Percentiles rank a stretch among this genome's conserved stretches.
These are phyloP conservation scores for Cynaeus angustus DNA, from an alignment of 2,888 invertebrate genomes.

Conservation along the genomic window DNA sequence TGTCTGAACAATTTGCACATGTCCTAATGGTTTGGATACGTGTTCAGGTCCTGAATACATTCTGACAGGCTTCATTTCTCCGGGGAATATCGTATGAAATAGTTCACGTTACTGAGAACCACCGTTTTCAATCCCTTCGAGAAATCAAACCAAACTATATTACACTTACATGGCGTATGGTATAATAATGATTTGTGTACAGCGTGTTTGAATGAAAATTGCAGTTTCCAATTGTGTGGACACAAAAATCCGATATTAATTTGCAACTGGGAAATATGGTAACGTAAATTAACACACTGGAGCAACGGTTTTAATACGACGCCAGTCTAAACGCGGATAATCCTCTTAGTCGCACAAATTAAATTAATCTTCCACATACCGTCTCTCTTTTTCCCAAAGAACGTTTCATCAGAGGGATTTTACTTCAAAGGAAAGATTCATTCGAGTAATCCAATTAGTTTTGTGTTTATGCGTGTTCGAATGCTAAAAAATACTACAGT, in stretches of 20 bases:
- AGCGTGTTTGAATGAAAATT: conserved; percentile 18
- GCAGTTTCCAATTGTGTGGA: conserved; percentile 8
- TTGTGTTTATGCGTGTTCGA: conserved; percentile 32
- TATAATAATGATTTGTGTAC: conserved; percentile 43
- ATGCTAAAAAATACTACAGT: conserved; percentile 23
- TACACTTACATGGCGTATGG: conserved; percentile 43
- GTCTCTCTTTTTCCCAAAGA: conserved; percentile 40
- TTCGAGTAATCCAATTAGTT: conserved; percentile 48
- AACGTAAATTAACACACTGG: conserved; percentile 26
- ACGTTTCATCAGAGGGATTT: conserved; percentile 40
- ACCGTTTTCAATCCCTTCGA: conserved; percentile 42
- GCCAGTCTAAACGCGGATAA: conserved; percentile 39
- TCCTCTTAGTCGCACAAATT: conserved; percentile 45
- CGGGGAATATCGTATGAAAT: conserved; percentile 37
- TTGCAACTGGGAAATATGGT: conserved; percentile 29
- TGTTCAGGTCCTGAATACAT: conserved; percentile 30
- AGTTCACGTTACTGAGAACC: conserved; percentile 43
- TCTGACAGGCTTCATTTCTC: conserved; percentile 42
- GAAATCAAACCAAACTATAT: conserved; percentile 49
- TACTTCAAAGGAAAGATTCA: conserved; percentile 45
- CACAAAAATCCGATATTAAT: conserved; percentile 13
- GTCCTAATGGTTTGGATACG: conserved; percentile 38
- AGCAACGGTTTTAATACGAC: conserved; percentile 22
- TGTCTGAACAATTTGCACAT: conserved; percentile 48
- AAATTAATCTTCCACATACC: conserved; percentile 48